phyloP scores from a whole-genome alignment of 1,140 invertebrate genomes.

The Chrysopa pallens region DNA sequence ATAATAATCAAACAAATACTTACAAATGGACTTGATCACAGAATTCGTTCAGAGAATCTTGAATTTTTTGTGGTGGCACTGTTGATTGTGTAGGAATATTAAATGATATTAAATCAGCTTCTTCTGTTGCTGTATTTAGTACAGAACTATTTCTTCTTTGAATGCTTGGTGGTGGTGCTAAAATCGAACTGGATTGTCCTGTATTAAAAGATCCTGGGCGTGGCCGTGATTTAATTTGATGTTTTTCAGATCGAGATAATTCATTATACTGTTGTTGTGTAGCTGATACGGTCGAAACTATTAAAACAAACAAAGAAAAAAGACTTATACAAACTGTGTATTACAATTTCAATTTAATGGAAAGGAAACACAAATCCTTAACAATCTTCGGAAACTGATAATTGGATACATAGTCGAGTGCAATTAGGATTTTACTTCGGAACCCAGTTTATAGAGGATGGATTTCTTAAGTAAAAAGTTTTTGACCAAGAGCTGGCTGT shows the following conservation, averaged over 20 bases:
- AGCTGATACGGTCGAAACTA: too few relatives aligned
- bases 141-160: conserved; percentile 31
- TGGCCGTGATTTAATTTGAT: conserved; percentile 24
- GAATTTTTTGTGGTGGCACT: conserved; percentile 7
- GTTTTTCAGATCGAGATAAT: neutral
- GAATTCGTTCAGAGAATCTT: conserved; percentile 29
- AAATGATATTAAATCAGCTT: conserved; percentile 54
- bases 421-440: too few relatives aligned
- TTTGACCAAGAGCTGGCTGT: too few relatives aligned
- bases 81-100: conserved; percentile 36
- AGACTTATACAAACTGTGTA: too few relatives aligned
- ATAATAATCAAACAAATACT: too few relatives aligned
- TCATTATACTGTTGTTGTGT: neutral
- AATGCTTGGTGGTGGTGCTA: conserved; percentile 31
- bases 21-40: conserved; percentile 33
- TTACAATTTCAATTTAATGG: too few relatives aligned
- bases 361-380: too few relatives aligned
- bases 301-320: too few relatives aligned
- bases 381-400: too few relatives aligned
- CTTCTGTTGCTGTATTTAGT: conserved; percentile 24
- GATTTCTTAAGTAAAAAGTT: too few relatives aligned
- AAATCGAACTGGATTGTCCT: conserved; percentile 23
- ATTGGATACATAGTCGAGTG: too few relatives aligned
- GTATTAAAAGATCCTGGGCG: conserved; percentile 29
- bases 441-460: too few relatives aligned